Percentiles rank a stretch among this genome's conserved stretches.
These are phyloP conservation scores for Glossosoma conforme DNA, from an alignment of 1,140 invertebrate genomes.

Conservation along the genomic window DNA sequence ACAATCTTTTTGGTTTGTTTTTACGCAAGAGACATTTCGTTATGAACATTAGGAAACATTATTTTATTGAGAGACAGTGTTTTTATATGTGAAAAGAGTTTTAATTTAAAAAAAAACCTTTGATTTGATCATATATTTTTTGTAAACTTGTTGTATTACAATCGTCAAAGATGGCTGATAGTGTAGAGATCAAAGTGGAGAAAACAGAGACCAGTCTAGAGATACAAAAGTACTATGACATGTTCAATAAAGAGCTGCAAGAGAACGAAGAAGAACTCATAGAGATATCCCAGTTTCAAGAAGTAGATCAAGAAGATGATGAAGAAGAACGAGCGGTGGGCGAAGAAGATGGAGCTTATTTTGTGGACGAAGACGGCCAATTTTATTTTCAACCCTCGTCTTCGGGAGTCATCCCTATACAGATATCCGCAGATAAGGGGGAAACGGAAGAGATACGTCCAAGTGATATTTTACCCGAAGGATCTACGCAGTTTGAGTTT, in stretches of 20 bases:
- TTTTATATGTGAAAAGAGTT: too few species aligned
- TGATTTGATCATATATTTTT: too few species aligned
- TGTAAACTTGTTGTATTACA: too few species aligned
- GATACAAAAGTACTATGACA: slow-evolving; percentile 71
- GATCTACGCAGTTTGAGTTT: neutral
- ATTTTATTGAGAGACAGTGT: too few species aligned
- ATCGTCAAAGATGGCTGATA: too few species aligned
- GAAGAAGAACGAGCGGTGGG: slow-evolving; percentile 43
- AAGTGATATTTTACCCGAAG: neutral
- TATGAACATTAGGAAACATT: too few species aligned
- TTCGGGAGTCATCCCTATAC: neutral
- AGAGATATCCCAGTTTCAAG: slow-evolving; percentile 11
- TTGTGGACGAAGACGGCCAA: slow-evolving; percentile 64
- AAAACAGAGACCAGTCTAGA: slow-evolving; percentile 5
- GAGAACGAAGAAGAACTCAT: slow-evolving; percentile 33
- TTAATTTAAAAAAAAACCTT: too few species aligned
- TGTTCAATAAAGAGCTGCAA: slow-evolving; percentile 81
- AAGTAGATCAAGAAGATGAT: slow-evolving; percentile 45
- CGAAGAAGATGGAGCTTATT: slow-evolving; percentile 60
- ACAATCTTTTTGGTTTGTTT: too few species aligned
- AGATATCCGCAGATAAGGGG: neutral
- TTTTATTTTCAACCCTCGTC: slow-evolving; percentile 64
- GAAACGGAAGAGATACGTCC: neutral
- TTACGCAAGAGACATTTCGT: too few species aligned
- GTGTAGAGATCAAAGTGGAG: slow-evolving; percentile 4